Percentiles rank a stretch among this genome's conserved stretches.
Conservation (phyloP, 2,113 vertebrate genomes). For the Herpetotheres cachinnans region DNA sequence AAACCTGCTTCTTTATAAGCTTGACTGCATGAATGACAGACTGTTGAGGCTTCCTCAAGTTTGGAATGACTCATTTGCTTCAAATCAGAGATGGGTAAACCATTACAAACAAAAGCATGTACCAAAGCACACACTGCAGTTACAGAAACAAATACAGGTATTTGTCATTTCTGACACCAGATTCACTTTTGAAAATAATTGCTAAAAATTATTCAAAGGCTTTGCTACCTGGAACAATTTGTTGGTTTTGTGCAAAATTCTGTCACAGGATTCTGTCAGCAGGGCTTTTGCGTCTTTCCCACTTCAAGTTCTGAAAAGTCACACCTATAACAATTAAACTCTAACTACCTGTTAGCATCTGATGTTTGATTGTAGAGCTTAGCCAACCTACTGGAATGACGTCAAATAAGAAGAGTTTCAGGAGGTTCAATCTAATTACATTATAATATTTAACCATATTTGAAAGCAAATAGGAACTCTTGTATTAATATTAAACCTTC, state of each 20-base stretch:
- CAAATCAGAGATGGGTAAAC: neutral
- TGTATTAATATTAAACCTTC: conserved; percentile 64
- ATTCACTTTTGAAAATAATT: neutral
- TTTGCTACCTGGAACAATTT: neutral
- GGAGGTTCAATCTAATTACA: conserved; percentile 39
- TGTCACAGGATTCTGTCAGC: neutral
- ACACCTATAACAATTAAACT: neutral
- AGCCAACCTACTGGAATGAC: neutral
- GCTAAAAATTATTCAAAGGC: neutral
- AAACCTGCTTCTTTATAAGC: neutral
- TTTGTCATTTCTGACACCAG: neutral
- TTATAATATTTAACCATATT: conserved; percentile 68
- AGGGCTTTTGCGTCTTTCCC: neutral
- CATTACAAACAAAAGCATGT: neutral
- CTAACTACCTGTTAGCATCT: neutral
- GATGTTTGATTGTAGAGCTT: neutral
- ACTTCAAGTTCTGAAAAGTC: neutral
- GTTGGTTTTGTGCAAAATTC: neutral
- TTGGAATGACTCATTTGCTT: neutral
- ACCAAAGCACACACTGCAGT: neutral
- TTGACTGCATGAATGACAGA: neutral
- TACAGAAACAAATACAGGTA: neutral
- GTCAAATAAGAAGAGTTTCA: conserved; percentile 1
- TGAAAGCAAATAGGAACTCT: neutral
- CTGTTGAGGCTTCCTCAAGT: neutral